Base-by-base conservation (phyloP, 2,113 vertebrate genomes). In the Marmota monax region DNA sequence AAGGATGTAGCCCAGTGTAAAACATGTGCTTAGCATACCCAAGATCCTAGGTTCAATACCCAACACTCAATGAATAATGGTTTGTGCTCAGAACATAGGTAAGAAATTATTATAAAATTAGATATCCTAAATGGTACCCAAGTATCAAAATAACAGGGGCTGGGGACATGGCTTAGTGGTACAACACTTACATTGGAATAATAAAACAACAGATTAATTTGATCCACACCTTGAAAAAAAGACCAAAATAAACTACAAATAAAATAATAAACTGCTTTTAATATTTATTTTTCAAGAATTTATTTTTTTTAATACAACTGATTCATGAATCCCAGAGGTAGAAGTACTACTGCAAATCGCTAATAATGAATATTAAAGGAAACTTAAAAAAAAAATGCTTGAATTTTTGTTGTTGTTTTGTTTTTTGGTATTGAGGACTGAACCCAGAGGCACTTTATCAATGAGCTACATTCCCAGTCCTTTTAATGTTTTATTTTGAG, bases 211-310 rank as follows among this genome's bases (percentile, higher is more conserved):
- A 56, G 65, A 80, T 78, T 93, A 58, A 95, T 90, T 39, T 84
- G 56, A 82, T 34, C 32, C 27, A 79, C 17, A 90, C 34, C 53
- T 77, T 72, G 7, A 95, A 90, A 17, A 29, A 90, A 58, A 58
- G 18, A 92, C 51, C 83, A 96, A 96, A 96, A 77, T 89, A 92
- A 97, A 92, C 37, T 87, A 29, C 23, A 92, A 94, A 93, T 61
- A 58, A 92, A 91, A 94, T 9, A 45, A 45, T 45, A 92, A 97
- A 58, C n/a, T 90, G 13, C 48, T 89, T 86, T 70, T 72, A 96
- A 65, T 84, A 12, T 67, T 34, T 32, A 65, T n/a, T 88, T 79
- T 94, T 84, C 53, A 94, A 91, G 12, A 90, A 82, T 45, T 83
- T 72, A 51, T 18, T 79, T 69, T 80, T 77, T 80, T 77, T 48